These are phyloP conservation scores for Brienomyrus brachyistius DNA, from an alignment of 2,113 vertebrate genomes.

Conservation along the genomic window DNA sequence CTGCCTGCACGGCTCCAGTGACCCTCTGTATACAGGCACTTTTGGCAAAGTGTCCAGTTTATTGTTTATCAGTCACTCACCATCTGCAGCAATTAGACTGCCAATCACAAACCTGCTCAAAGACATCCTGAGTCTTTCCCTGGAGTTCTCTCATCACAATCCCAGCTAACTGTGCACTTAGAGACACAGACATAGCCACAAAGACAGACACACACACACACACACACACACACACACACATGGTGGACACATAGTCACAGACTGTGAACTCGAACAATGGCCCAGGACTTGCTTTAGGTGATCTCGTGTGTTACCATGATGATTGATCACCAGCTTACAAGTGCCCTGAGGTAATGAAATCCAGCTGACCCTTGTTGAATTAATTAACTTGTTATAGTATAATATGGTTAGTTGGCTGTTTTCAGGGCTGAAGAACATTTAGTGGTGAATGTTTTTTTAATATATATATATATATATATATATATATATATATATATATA, in stretches of 20 bases:
- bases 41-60: not conserved
- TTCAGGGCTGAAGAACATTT: not conserved
- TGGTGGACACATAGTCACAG: too few species aligned
- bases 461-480: too few species aligned
- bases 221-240: not conserved
- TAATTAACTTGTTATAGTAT: not conserved
- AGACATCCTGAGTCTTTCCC: not conserved
- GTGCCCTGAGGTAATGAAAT: not conserved
- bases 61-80: not conserved
- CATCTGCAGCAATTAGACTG: not conserved
- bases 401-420: not conserved
- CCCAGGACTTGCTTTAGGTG: not conserved
- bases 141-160: not conserved
- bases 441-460: not conserved
- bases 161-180: conserved; percentile 31
- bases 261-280: not conserved
- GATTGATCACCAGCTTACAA: not conserved
- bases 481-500: too few species aligned
- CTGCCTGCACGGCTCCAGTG: not conserved
- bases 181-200: conserved; percentile 13
- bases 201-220: conserved; percentile 21
- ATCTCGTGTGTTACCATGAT: not conserved
- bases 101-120: not conserved
- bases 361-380: not conserved
- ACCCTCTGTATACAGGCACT: not conserved